phyloP scores from a whole-genome alignment of 1,140 invertebrate genomes.

The Chironomus tepperi region DNA sequence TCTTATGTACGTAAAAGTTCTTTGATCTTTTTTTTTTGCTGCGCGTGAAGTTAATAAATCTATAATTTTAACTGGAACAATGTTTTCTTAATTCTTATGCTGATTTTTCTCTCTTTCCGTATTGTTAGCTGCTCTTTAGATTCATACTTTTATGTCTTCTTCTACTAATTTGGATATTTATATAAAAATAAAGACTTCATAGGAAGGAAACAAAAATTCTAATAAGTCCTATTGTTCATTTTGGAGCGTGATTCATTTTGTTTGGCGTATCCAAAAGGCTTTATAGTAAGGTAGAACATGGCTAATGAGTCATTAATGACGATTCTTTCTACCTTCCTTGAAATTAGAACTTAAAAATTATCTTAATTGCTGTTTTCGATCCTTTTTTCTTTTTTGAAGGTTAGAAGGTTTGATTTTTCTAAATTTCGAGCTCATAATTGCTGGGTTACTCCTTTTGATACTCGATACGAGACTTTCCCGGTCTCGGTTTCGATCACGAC shows the following conservation, averaged over 20 bases:
- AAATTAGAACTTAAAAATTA: too few relatives aligned
- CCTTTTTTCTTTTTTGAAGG: too few relatives aligned
- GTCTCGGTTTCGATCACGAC: too few relatives aligned
- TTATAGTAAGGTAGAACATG: neutral
- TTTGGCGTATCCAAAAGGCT: too few relatives aligned
- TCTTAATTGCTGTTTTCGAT: too few relatives aligned
- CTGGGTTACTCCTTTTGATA: too few relatives aligned
- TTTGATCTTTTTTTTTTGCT: slow-evolving; percentile 8
- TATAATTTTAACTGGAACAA: slow-evolving; percentile 2
- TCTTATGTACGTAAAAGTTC: slow-evolving; percentile 9
- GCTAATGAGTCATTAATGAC: neutral
- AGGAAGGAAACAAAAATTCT: neutral
- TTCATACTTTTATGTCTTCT: neutral
- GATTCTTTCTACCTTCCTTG: too few relatives aligned
- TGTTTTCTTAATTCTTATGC: neutral
- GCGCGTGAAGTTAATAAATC: neutral
- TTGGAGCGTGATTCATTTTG: neutral
- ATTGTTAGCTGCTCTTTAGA: too few relatives aligned
- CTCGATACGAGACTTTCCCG: too few relatives aligned
- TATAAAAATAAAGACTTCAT: neutral
- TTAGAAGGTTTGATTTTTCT: too few relatives aligned
- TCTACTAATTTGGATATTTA: neutral
- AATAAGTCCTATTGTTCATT: neutral
- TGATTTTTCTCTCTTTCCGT: neutral
- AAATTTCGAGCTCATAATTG: too few relatives aligned